phyloP scores from a whole-genome alignment of 2,797 vertebrate genomes.

The Buceros bicornis region DNA sequence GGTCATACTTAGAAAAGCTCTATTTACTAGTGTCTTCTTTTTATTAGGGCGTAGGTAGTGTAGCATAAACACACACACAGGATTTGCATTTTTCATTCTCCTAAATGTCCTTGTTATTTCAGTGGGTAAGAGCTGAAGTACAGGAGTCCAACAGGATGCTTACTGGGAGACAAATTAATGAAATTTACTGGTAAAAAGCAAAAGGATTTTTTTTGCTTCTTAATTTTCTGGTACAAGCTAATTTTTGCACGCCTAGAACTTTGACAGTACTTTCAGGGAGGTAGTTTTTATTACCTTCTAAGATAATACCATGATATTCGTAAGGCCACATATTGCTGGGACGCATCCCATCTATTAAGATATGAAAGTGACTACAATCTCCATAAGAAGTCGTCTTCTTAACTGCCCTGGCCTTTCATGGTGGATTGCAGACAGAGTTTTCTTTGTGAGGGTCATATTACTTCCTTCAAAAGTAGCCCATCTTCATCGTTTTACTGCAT shows the following conservation, averaged over 20 bases:
- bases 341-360: not conserved
- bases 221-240: not conserved
- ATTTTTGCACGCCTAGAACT: not conserved
- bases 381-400: not conserved
- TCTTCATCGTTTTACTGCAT: conserved; percentile 9
- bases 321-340: not conserved
- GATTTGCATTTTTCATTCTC: not conserved
- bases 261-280: not conserved
- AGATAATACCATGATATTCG: not conserved
- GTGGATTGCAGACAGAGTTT: not conserved
- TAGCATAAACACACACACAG: not conserved
- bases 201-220: not conserved
- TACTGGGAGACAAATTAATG: not conserved
- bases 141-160: not conserved
- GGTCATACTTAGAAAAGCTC: not conserved
- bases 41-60: not conserved
- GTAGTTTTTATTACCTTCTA: not conserved
- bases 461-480: conserved; percentile 3
- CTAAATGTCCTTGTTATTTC: not conserved
- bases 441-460: not conserved
- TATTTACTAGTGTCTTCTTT: not conserved
- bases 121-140: not conserved
- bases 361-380: not conserved
- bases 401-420: not conserved
- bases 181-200: not conserved